Evolutionary conservation across 2,797 vertebrate genomes (phyloP).

Genomic region (Chrysocyon brachyurus): DNA sequence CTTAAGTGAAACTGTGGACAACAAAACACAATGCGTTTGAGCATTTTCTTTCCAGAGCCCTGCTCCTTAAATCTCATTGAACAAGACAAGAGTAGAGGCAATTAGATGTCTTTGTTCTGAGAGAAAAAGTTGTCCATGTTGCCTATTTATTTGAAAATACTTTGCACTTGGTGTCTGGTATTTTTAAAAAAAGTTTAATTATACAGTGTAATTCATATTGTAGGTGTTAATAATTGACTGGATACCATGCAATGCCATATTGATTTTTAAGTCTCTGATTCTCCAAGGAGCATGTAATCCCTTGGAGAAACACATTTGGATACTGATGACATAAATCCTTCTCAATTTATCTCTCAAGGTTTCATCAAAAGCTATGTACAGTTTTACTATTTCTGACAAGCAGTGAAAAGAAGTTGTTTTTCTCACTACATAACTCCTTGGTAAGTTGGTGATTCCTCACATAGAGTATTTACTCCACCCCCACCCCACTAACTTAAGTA

Average conservation of each 20-base stretch:
- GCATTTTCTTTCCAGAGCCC: not conserved
- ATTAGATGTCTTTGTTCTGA: not conserved
- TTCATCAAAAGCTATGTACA: conserved; percentile 45
- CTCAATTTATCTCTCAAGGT: not conserved
- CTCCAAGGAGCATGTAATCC: not conserved
- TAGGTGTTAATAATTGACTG: not conserved
- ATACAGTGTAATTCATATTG: not conserved
- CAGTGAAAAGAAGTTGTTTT: conserved; percentile 56
- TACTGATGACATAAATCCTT: conserved; percentile 44
- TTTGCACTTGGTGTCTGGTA: not conserved
- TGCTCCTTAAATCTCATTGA: not conserved
- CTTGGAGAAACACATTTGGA: conserved; percentile 45
- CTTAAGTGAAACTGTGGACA: not conserved
- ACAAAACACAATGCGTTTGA: not conserved
- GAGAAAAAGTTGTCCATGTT: not conserved
- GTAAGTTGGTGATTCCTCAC: not conserved
- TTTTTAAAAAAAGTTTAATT: not conserved
- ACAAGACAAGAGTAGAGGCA: not conserved
- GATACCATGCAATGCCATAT: not conserved
- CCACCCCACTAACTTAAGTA: not conserved
- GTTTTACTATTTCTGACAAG: conserved; percentile 48
- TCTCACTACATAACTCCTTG: conserved; percentile 9
- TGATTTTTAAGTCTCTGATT: not conserved
- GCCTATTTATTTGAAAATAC: not conserved
- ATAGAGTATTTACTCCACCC: not conserved